Percentiles rank a stretch among this genome's conserved stretches.
These are phyloP conservation scores for Tichodroma muraria DNA, from an alignment of 2,113 vertebrate genomes.

Conservation along the genomic window DNA sequence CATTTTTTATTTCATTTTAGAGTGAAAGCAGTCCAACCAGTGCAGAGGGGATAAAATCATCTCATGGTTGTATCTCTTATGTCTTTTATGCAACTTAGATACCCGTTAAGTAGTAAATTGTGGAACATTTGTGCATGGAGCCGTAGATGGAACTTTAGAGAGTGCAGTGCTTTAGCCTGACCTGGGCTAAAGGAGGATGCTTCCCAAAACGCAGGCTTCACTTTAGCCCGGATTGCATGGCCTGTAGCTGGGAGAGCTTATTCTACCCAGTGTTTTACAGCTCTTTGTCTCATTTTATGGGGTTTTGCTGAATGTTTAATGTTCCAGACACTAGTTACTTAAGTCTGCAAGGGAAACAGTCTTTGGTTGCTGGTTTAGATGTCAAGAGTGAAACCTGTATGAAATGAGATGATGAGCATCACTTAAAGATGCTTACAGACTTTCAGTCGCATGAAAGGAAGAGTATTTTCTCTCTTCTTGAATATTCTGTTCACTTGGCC, in stretches of 20 bases:
- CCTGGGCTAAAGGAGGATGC: background rate
- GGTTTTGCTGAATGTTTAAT: background rate
- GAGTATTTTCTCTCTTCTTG: background rate
- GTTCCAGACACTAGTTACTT: background rate
- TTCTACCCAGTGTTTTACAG: background rate
- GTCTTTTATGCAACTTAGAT: conserved; percentile 2
- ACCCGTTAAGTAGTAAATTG: background rate
- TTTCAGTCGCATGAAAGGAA: background rate
- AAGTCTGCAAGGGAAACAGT: background rate
- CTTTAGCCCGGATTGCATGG: background rate
- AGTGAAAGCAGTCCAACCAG: conserved; percentile 36
- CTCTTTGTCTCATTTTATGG: background rate
- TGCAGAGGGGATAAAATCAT: conserved; percentile 2
- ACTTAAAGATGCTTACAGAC: background rate
- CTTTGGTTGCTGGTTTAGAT: background rate
- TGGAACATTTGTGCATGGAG: background rate
- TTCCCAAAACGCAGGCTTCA: background rate
- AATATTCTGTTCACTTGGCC: background rate
- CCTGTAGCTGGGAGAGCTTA: background rate
- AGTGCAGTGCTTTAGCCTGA: background rate
- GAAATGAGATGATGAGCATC: background rate
- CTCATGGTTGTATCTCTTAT: background rate
- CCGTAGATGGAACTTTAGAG: background rate
- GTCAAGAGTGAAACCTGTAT: background rate
- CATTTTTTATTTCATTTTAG: conserved; percentile 56